Percentiles rank a stretch among this genome's conserved stretches.
phyloP scores from a whole-genome alignment of 53 echinoderm and acorn worm genomes.

The Glandiceps talaboti region DNA sequence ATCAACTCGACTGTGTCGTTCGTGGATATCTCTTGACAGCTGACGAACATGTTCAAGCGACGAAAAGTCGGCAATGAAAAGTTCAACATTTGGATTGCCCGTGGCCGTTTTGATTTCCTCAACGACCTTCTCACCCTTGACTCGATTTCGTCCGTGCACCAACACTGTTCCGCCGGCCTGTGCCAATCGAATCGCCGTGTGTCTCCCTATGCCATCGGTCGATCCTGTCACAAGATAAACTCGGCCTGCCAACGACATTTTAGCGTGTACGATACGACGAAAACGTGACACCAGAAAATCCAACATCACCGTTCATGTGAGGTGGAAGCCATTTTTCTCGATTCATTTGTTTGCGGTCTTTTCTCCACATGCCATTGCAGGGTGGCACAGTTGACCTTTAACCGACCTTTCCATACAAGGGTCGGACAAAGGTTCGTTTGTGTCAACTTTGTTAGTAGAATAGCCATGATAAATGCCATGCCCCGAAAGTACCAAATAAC shows the following conservation, averaged over 20 bases:
- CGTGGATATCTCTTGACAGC: conserved; percentile 32
- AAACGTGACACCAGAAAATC: not conserved
- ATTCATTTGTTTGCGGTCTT: not conserved
- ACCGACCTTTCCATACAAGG: not conserved
- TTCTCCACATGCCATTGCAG: not conserved
- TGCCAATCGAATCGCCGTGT: conserved; percentile 34
- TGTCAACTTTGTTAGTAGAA: no score
- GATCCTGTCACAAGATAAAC: not conserved
- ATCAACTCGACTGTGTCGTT: conserved; percentile 29
- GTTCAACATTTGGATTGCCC: conserved; percentile 37
- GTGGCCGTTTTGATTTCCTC: conserved; percentile 40
- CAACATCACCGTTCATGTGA: not conserved
- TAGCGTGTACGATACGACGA: not conserved
- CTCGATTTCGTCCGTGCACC: conserved; percentile 47
- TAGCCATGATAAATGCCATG: no score
- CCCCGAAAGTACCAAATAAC: no score
- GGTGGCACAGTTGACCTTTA: not conserved
- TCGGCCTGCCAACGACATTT: not conserved
- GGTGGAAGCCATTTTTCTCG: not conserved
- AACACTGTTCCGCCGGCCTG: conserved; percentile 70
- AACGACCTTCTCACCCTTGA: conserved; percentile 27
- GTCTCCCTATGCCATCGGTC: conserved; percentile 1
- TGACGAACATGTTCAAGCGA: not conserved
- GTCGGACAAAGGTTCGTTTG: not conserved
- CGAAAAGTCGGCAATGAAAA: conserved; percentile 46